Evolutionary conservation across 2,888 invertebrate species (phyloP).

Genomic region (Papilio protenor): DNA sequence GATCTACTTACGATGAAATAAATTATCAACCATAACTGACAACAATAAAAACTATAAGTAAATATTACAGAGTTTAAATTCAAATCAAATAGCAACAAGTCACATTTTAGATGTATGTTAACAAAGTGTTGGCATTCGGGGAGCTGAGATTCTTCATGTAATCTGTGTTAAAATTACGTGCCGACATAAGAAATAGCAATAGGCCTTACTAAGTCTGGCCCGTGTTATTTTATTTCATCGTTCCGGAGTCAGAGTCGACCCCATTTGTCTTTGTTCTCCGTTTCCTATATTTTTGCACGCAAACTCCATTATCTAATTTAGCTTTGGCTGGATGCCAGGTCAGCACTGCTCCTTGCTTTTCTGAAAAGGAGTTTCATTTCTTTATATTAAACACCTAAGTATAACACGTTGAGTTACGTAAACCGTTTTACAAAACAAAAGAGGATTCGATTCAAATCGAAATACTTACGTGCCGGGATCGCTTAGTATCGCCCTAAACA

Average conservation of each 20-base stretch:
- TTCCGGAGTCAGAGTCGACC: conserved; percentile 78
- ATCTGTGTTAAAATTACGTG: conserved; percentile 60
- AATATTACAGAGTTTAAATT: neutral
- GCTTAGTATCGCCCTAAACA: conserved; percentile 38
- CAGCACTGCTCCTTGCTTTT: conserved; percentile 78
- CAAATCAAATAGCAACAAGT: conserved; percentile 9
- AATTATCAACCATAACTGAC: too few relatives aligned
- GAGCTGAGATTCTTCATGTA: conserved; percentile 56
- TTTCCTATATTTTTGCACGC: conserved; percentile 85
- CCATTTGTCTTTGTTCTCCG: conserved; percentile 84
- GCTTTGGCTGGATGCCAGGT: conserved; percentile 83
- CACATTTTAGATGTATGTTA: conserved; percentile 16
- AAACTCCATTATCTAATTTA: conserved; percentile 85
- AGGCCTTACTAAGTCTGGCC: conserved; percentile 68
- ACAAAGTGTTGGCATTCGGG: conserved; percentile 53
- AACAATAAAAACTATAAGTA: too few relatives aligned
- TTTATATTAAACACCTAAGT: conserved; percentile 76
- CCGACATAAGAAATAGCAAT: conserved; percentile 55
- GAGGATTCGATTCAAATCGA: conserved; percentile 37
- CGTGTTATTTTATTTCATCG: conserved; percentile 79
- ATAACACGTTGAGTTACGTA: conserved; percentile 75
- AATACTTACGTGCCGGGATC: conserved; percentile 40
- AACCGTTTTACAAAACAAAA: conserved; percentile 36
- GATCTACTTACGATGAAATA: too few relatives aligned
- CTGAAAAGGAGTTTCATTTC: conserved; percentile 75